Evolutionary conservation across 2,113 vertebrate genomes (phyloP), one percentile per base, ranked within the genome.

Genomic region (Zosterops pallidus): DNA sequence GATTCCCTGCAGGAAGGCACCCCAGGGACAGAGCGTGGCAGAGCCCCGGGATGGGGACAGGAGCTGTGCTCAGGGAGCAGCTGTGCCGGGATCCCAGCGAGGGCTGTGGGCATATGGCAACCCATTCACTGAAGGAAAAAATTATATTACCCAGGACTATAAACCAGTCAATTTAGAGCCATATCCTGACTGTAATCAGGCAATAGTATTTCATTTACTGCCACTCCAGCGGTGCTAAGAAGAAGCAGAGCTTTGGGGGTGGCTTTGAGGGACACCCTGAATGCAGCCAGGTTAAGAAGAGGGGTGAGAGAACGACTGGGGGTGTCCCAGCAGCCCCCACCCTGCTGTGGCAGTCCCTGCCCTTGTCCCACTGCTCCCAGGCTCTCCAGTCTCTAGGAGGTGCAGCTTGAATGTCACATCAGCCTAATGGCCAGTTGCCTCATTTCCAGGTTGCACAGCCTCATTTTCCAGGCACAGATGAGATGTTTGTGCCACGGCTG

Each of bases 111-210:
- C 96, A 95, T 82, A 91, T 85, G 93, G 94, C 89, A 82, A 82
- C 55, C 59, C 84, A 47, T 79, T 78, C 67, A 9, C 81, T 82
- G 86, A 50, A 83, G 77, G 76, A 63, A 94, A 56, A 87, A 92
- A 84, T 83, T 55, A 87, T 94, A 96, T 96, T 94, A 95, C 65
- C 70, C 86, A 67, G 52, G 72, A 56, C 95, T 83, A 94, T 94
- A 95, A 95, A 96, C 12, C 91, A 96, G 91, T 95, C 91, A 75
- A 91, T 97, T 95, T 79, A 64, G 70, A 94, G 82, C 4, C 2
- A 62, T 91, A 95, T 92, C 81, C 91, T 65, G 72, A 6, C 83
- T 82, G 50, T 89, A 95, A 96, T 69, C 72, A 69, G 92, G 89
- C 84, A 79, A 56, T 44, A 79, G 46, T 52, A 44, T 75, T 95